Conservation (phyloP, 2,797 vertebrate species). For the Helostoma temminkii region DNA sequence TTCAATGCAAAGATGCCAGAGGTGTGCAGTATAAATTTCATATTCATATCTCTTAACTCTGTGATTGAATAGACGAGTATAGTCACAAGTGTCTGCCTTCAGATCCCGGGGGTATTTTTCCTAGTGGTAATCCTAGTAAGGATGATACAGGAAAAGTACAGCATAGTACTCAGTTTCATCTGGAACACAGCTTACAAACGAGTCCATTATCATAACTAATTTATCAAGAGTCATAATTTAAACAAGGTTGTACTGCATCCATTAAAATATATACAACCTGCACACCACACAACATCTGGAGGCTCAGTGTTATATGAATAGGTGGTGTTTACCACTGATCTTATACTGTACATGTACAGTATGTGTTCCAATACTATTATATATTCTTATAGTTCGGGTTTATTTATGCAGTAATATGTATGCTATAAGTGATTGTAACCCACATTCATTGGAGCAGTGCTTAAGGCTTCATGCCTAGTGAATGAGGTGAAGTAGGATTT, state of each 20-base stretch:
- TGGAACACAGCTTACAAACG: not conserved
- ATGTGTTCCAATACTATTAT: conserved; percentile 4
- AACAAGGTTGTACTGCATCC: not conserved
- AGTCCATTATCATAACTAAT: not conserved
- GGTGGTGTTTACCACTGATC: conserved; percentile 9
- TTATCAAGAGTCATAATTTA: not conserved
- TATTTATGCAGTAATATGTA: not conserved
- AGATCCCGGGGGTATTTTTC: conserved; percentile 20
- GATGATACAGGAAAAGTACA: conserved; percentile 3
- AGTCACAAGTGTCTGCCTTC: conserved; percentile 20
- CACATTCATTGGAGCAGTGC: not conserved
- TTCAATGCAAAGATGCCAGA: not conserved
- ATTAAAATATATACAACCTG: not conserved
- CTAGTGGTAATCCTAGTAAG: conserved; percentile 23
- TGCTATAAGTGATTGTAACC: not conserved
- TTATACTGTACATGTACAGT: not conserved
- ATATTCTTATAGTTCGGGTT: not conserved
- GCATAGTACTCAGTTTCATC: not conserved
- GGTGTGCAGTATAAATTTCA: conserved; percentile 21
- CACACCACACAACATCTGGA: conserved; percentile 9
- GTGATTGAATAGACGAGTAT: conserved; percentile 26
- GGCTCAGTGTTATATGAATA: not conserved
- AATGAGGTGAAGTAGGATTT: conserved; percentile 5
- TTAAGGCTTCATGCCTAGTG: not conserved
- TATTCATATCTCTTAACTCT: not conserved